A percentile compares a stretch with the other conserved stretches of the same genome.
Evolutionary conservation across 2,113 vertebrate species (phyloP).

Genomic region (Bos javanicus): DNA sequence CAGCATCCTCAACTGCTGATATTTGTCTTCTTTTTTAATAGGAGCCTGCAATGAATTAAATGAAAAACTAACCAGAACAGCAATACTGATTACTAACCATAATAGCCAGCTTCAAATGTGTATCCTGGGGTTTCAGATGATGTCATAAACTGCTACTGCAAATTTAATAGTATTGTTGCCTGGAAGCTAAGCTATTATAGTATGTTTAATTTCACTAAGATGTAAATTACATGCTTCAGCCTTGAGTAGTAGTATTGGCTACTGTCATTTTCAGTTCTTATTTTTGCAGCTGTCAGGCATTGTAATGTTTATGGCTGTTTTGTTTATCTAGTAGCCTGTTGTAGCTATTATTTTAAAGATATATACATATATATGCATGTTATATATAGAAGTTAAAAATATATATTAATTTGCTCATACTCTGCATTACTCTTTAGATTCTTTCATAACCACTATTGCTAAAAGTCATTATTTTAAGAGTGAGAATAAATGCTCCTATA

Average conservation of each 20-base stretch:
- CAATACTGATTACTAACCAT: constrained; percentile 74
- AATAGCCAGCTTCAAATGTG: constrained; percentile 75
- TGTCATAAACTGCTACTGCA: constrained; percentile 84
- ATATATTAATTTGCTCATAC: constrained; percentile 29
- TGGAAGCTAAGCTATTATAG: constrained; percentile 83
- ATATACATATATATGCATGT: neutral
- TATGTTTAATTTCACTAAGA: constrained; percentile 86
- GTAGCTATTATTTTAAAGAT: constrained; percentile 3
- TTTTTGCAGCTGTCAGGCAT: constrained; percentile 74
- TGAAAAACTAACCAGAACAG: constrained; percentile 80
- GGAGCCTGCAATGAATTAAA: constrained; percentile 77
- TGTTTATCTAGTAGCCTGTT: constrained; percentile 72
- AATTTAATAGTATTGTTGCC: constrained; percentile 83
- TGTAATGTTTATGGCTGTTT: constrained; percentile 72
- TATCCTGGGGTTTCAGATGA: constrained; percentile 84
- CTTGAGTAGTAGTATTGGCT: constrained; percentile 74
- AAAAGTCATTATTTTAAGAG: neutral
- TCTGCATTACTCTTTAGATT: constrained; percentile 31
- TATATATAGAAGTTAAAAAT: neutral
- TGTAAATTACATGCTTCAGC: constrained; percentile 84
- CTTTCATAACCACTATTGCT: constrained; percentile 23
- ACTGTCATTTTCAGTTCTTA: constrained; percentile 74
- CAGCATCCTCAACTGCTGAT: constrained; percentile 33
- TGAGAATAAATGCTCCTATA: neutral
- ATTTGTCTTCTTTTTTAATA: constrained; percentile 53